Evolutionary conservation across 1,140 invertebrate genomes (phyloP).

Genomic region (Andrena cerasifolii): DNA sequence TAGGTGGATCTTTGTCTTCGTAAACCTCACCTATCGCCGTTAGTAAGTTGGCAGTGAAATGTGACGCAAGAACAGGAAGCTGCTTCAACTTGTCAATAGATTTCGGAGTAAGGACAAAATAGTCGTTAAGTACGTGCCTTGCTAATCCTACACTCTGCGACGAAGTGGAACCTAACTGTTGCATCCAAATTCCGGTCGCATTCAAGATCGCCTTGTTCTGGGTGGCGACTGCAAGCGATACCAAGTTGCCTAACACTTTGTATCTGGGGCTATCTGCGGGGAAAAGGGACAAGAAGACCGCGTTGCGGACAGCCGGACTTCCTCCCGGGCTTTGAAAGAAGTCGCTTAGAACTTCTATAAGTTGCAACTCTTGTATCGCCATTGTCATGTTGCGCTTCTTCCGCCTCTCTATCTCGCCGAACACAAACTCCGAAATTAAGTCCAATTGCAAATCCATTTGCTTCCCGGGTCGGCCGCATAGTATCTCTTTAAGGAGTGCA

Average conservation of each 20-base stretch:
- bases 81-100: conserved; percentile 86
- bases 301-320: conserved; percentile 89
- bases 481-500: conserved; percentile 76
- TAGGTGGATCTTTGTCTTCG: conserved; percentile 77
- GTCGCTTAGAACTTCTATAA: conserved; percentile 89
- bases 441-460: conserved; percentile 87
- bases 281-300: conserved; percentile 91
- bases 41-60: conserved; percentile 91
- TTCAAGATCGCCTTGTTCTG: conserved; percentile 88
- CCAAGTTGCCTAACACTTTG: conserved; percentile 89
- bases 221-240: conserved; percentile 89
- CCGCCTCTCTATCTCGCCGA: conserved; percentile 88
- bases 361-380: conserved; percentile 88
- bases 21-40: conserved; percentile 92
- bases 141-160: conserved; percentile 87
- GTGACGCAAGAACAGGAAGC: conserved; percentile 87
- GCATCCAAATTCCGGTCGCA: conserved; percentile 92
- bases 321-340: conserved; percentile 86
- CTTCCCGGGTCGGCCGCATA: conserved; percentile 82
- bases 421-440: conserved; percentile 91
- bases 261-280: conserved; percentile 86
- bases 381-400: conserved; percentile 83
- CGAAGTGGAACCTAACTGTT: conserved; percentile 91
- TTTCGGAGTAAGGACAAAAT: conserved; percentile 88
- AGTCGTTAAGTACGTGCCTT: conserved; percentile 89